Conservation (phyloP, 2,888 invertebrate genomes). For the Deroplatys truncata region DNA sequence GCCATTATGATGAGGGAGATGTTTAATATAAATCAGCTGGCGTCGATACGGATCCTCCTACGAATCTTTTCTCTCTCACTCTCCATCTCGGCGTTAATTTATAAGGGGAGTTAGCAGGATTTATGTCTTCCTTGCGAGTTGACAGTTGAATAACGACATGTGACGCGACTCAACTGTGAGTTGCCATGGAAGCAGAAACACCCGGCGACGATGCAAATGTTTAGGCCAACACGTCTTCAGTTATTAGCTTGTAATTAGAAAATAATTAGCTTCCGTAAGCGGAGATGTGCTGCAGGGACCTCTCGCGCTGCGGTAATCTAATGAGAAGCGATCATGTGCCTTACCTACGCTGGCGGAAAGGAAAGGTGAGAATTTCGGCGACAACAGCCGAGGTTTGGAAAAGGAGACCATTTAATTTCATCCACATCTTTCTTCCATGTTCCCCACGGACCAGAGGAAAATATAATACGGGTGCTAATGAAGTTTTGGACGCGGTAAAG, state of each 20-base stretch:
- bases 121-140: conserved; percentile 1
- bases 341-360: not conserved
- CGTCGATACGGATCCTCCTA: not conserved
- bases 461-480: not conserved
- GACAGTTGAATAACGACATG: conserved; percentile 14
- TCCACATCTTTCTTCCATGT: not conserved
- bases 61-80: not conserved
- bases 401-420: not conserved
- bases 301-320: not conserved
- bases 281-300: conserved; percentile 15
- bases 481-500: not conserved
- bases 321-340: not conserved
- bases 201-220: conserved; percentile 28
- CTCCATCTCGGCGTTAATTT: not conserved
- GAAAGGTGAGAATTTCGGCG: not conserved
- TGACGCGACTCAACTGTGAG: conserved; percentile 3
- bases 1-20: not conserved
- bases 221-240: conserved; percentile 29
- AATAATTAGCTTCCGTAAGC: conserved; percentile 31
- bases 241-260: conserved; percentile 32
- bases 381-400: not conserved
- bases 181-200: conserved; percentile 9
- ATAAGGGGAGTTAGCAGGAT: not conserved
- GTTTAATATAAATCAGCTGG: not conserved
- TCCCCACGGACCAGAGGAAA: not conserved